Percentiles rank a stretch among this genome's conserved stretches.
phyloP scores from a whole-genome alignment of 1,140 invertebrate species.

The Bombus superbus region DNA sequence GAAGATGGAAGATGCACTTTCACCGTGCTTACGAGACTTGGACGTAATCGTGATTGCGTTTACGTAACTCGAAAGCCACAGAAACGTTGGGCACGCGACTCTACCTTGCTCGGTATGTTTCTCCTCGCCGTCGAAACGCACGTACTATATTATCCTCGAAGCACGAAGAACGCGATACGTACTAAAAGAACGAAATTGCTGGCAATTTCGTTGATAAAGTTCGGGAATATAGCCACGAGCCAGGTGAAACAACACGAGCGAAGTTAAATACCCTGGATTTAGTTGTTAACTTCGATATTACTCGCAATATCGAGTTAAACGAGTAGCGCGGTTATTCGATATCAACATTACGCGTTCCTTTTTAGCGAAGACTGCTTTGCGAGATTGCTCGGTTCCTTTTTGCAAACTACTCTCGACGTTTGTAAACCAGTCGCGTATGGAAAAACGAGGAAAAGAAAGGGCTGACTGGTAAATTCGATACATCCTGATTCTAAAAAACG shows the following conservation, averaged over 20 bases:
- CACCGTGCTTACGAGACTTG: constrained; percentile 40
- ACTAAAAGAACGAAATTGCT: neutral
- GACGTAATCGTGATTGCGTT: constrained; percentile 43
- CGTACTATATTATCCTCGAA: neutral
- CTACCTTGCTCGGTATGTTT: neutral
- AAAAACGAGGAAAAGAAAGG: no score
- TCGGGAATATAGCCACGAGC: neutral
- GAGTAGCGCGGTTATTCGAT: neutral
- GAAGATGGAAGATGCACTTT: constrained; percentile 48
- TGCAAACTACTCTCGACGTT: neutral
- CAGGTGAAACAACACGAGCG: neutral
- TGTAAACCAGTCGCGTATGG: neutral
- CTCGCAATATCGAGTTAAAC: neutral
- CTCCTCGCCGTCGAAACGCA: neutral
- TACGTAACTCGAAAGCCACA: constrained; percentile 42
- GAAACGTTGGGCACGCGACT: neutral
- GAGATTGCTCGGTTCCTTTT: neutral
- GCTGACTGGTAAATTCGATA: neutral
- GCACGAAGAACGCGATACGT: neutral
- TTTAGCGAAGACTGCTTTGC: neutral
- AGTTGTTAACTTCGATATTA: neutral
- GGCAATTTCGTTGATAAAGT: neutral
- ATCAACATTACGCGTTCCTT: neutral
- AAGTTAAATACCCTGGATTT: neutral
- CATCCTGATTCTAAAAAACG: neutral